Base-by-base conservation (phyloP, 2,113 vertebrate genomes). In the Alethe castanea region DNA sequence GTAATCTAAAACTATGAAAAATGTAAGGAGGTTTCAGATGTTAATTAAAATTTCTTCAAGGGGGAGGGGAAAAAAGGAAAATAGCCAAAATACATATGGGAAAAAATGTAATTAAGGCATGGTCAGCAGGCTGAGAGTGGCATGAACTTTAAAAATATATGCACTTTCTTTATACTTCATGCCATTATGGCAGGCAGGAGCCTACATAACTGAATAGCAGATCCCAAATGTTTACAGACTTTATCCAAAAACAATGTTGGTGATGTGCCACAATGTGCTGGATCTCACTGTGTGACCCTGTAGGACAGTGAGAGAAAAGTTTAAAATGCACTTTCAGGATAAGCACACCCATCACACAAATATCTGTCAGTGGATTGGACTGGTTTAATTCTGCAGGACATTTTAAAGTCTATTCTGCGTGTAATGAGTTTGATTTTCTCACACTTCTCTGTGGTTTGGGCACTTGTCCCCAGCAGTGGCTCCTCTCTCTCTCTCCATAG, bases 301-400 rank as follows among this genome's bases (percentile, higher is more conserved):
- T 1, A 23, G 76, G 19, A 11, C 25, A 50, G 23, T 3, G 38
- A 60, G 25, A 28, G 8, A 42, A 2, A 23, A 4, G 38, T 80
- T 29, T 3, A 28, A 50, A 59, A 12, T 19, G 25, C 9, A 7
- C 29, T 54, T 71, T 6, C 26, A 40, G 42, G 42, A 44, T 8
- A 4, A 8, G 9, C 48, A 22, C 12, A 2, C 11, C 36, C 25
- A 8, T 66, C 71, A 24, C 48, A 11, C 12, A 28, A 18, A 8
- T 4, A 7, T 7, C 22, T 50, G 14, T n/a, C 28, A 1, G 38
- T 47, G 61, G 8, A 5, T 52, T 6, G 9, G 45, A 1, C 12
- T 28, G 26, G 8, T 35, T 64, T 47, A 7, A n/a, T n/a, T 31
- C 35, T 53, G 19, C 5, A n/a, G 69, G 54, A n/a, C 8, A 7